phyloP scores from a whole-genome alignment of 2,888 invertebrate species.

The Anthrax anthrax region DNA sequence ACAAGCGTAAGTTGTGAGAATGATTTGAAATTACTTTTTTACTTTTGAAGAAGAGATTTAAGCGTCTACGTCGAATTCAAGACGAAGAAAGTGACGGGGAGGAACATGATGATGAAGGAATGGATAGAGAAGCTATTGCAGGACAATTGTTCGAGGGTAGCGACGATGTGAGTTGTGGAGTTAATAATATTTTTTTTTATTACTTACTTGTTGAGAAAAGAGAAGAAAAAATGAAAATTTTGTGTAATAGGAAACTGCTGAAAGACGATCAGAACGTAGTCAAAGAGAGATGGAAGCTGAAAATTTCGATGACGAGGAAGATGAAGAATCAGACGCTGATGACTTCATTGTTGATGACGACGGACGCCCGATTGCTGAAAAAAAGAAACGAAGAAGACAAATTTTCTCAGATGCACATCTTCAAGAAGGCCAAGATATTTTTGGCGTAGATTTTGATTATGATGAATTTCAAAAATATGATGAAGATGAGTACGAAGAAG shows the following conservation, averaged over 20 bases:
- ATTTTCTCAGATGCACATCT: conserved; percentile 82
- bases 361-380: conserved; percentile 71
- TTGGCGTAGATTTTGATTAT: conserved; percentile 97
- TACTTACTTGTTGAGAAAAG: no score
- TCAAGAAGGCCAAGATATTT: conserved; percentile 97
- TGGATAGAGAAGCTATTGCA: conserved; percentile 77
- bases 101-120: conserved; percentile 60
- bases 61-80: conserved; percentile 65
- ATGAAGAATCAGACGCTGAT: conserved; percentile 75
- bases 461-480: conserved; percentile 80
- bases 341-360: conserved; percentile 98
- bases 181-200: no score
- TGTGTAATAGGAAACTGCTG: conserved; percentile 57
- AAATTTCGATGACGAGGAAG: conserved; percentile 62
- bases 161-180: conserved; percentile 56
- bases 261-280: conserved; percentile 56
- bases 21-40: not conserved
- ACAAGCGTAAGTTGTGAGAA: not conserved
- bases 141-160: conserved; percentile 77
- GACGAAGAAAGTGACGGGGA: conserved; percentile 88
- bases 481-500: conserved; percentile 66
- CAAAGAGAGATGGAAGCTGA: conserved; percentile 49
- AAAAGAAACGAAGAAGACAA: conserved; percentile 62
- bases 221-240: not conserved
- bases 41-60: conserved; percentile 61